Evolutionary conservation across 2,113 vertebrate genomes (phyloP).

Genomic region (Gadus chalcogrammus): DNA sequence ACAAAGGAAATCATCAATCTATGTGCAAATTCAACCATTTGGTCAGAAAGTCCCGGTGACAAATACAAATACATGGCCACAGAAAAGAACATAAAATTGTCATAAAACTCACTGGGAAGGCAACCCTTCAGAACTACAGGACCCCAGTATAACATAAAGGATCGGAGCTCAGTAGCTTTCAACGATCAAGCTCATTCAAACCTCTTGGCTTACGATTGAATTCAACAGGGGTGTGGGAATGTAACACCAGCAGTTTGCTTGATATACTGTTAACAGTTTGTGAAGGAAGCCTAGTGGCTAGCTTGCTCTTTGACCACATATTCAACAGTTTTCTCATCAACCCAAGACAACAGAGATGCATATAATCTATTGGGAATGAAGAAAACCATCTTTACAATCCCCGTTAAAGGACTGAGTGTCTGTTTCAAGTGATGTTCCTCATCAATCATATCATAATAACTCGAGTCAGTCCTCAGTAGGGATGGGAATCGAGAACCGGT

Average conservation of each 20-base stretch:
- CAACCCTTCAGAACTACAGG: background rate
- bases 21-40: slow-evolving; percentile 20
- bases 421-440: slow-evolving; percentile 19
- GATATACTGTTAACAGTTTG: slow-evolving; percentile 16
- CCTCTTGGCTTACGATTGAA: slow-evolving; percentile 12
- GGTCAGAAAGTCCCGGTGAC: slow-evolving; percentile 8
- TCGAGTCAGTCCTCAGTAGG: slow-evolving; percentile 15
- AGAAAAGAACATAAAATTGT: slow-evolving; percentile 31
- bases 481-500: too few species aligned
- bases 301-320: slow-evolving; percentile 18
- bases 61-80: slow-evolving; percentile 18
- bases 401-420: slow-evolving; percentile 3
- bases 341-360: slow-evolving; percentile 22
- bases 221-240: slow-evolving; percentile 5
- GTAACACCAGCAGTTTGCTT: background rate
- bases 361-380: slow-evolving; percentile 26
- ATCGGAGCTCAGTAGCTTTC: too few species aligned
- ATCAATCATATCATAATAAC: slow-evolving; percentile 21
- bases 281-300: slow-evolving; percentile 2
- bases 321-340: slow-evolving; percentile 25
- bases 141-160: too few species aligned
- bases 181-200: slow-evolving; percentile 12
- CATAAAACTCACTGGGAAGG: too few species aligned
- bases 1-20: slow-evolving; percentile 25
- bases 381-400: slow-evolving; percentile 19